Evolutionary conservation across 2,888 invertebrate genomes (phyloP).

Genomic region (Dryomyza anilis): DNA sequence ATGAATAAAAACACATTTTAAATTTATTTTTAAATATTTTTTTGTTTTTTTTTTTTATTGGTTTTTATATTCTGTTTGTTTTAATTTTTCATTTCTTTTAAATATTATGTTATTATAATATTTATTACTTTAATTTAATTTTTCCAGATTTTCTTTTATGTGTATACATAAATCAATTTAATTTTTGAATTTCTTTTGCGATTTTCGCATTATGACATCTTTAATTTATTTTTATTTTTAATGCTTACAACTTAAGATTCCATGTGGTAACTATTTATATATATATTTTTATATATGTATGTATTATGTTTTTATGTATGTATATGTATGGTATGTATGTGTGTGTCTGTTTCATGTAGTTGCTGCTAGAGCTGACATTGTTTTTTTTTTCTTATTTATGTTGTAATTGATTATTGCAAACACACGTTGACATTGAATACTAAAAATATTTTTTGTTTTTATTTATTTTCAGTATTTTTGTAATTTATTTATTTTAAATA

Average conservation of each 20-base stretch:
- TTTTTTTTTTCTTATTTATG: conserved; percentile 19
- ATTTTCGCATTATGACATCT: conserved; percentile 48
- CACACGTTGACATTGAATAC: conserved; percentile 36
- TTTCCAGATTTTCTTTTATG: not conserved
- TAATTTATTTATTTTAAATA: conserved; percentile 30
- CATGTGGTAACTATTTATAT: not conserved
- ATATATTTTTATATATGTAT: not conserved
- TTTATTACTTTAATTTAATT: conserved; percentile 1
- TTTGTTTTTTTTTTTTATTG: conserved; percentile 10
- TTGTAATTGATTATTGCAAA: conserved; percentile 35
- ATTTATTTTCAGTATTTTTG: conserved; percentile 19
- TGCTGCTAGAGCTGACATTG: not conserved
- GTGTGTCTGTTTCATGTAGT: not conserved
- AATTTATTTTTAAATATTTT: conserved; percentile 7
- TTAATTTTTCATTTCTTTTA: conserved; percentile 8
- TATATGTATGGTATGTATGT: conserved; percentile 15
- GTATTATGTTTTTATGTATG: conserved; percentile 8
- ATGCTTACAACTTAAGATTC: conserved; percentile 12
- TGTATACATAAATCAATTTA: not conserved
- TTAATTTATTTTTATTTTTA: conserved; percentile 43
- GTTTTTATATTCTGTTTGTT: conserved; percentile 10
- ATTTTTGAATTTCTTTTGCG: conserved; percentile 25
- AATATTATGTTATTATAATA: conserved; percentile 18
- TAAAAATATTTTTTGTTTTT: conserved; percentile 37
- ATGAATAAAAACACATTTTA: too few relatives aligned